Conservation (phyloP, 1,140 invertebrate species). For the Augochlora pura region DNA sequence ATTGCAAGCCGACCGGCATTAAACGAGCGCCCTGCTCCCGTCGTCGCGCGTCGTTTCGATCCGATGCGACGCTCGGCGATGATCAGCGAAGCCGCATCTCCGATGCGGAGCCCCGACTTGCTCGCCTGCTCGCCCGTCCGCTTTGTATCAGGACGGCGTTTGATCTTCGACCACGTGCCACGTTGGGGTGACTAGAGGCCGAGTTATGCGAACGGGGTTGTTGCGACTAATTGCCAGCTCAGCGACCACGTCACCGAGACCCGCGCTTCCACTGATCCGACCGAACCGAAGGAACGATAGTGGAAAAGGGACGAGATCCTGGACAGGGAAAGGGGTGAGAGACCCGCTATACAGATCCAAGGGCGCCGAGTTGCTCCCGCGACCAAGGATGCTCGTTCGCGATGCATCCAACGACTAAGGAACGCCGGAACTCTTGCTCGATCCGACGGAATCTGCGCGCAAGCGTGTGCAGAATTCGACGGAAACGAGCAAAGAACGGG, state of each 20-base stretch:
- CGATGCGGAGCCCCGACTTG: constrained; percentile 43
- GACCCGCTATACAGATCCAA: background rate
- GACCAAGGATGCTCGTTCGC: background rate
- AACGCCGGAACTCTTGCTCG: constrained; percentile 3
- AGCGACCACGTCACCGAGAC: constrained; percentile 61
- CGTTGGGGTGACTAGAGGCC: constrained; percentile 40
- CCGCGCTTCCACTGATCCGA: constrained; percentile 42
- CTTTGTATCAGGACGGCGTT: constrained; percentile 60
- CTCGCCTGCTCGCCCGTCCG: background rate
- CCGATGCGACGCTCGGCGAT: background rate
- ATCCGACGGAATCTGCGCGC: background rate
- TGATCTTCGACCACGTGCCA: constrained; percentile 65
- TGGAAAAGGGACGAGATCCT: constrained; percentile 38
- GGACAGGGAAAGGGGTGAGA: background rate
- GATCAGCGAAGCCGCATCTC: constrained; percentile 31
- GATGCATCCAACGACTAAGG: background rate
- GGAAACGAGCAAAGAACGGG: constrained; percentile 5
- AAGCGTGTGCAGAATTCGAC: constrained; percentile 14
- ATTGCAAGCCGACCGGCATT: constrained; percentile 8
- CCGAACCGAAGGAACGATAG: constrained; percentile 31
- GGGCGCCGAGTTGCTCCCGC: background rate
- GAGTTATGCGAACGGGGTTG: constrained; percentile 41
- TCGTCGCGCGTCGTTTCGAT: background rate
- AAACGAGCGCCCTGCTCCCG: constrained; percentile 29
- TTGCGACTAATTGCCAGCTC: constrained; percentile 64